A percentile compares a stretch with the other conserved stretches of the same genome.
phyloP scores from a whole-genome alignment of 2,797 vertebrate species.

The Rhynchotus rufescens region DNA sequence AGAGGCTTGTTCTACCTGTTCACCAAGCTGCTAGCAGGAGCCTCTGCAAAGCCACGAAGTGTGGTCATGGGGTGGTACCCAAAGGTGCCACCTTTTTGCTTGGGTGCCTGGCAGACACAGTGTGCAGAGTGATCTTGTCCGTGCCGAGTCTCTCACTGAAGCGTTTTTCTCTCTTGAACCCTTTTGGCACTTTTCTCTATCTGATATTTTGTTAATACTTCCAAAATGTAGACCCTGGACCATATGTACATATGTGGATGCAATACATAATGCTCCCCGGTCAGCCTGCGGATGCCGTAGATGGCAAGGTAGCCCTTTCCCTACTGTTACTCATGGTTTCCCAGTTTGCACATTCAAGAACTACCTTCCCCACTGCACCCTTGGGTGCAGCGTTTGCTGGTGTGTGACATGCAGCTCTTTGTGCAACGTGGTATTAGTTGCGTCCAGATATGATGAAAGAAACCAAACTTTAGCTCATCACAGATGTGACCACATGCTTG shows the following conservation, averaged over 20 bases:
- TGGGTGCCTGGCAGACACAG: neutral
- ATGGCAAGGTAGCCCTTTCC: neutral
- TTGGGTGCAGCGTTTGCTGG: neutral
- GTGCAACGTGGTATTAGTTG: neutral
- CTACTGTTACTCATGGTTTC: neutral
- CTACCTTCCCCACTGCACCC: neutral
- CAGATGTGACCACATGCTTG: neutral
- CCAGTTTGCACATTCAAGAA: neutral
- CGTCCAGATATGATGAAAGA: neutral
- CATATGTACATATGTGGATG: neutral
- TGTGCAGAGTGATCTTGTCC: neutral
- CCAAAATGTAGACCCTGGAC: neutral
- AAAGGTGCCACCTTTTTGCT: neutral
- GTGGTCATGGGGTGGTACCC: neutral
- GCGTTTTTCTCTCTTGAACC: neutral
- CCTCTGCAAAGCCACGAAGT: neutral
- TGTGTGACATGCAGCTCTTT: neutral
- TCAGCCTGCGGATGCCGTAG: neutral
- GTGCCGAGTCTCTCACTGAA: neutral
- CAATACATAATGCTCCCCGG: neutral
- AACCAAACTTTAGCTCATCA: neutral
- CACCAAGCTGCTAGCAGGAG: neutral
- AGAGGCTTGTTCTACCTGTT: conserved; percentile 21
- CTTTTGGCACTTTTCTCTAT: neutral
- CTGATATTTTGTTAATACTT: neutral